Base-by-base conservation (phyloP, 92 coral and sea anemone genomes). In the Umimayanthus kanabou region DNA sequence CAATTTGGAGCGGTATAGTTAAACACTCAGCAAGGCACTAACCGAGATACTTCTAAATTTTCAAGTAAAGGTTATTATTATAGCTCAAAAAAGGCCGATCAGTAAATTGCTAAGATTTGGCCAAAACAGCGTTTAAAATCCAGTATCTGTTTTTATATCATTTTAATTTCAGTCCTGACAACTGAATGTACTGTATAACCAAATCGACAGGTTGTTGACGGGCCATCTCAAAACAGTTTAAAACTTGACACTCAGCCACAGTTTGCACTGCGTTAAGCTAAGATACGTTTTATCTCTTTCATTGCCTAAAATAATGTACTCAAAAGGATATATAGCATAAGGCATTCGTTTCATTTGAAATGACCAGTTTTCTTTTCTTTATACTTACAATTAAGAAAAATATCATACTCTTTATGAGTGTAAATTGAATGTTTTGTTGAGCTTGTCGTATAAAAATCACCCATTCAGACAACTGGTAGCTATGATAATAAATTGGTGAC, bases 161-260 rank as follows among this genome's bases (percentile, higher is more conserved):
- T 25, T 61, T 20, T 61, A 61, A 61, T 14, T 22, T 1, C 4
- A 61, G n/a, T 61, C 26, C 25, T 20, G 25, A 23, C 65, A 73
- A 47, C 50, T 47, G 11, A 10, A 47, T 7, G 10, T 47, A 47
- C 50, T 37, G 37, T 39, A 75, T 75, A 33, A 39, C 79, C 25
- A 75, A 75, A 75, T 20, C 79, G 50, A 75, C 45, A 37, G 79
- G 45, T 75, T 18, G 23, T 37, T 75, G 20, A 33, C 26, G 5
- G 30, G 10, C 79, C 53, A 75, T 22, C 39, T 75, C 79, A 75
- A 73, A 75, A 75, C 53, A 75, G 50, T 75, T 15, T 14, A 75
- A 75, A 20, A n/a, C 6, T 25, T 71, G 75, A 74, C 25, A 37
- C 79, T 39, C 43, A 73, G 77, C 22, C 37, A 33, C 2, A 73